Evolutionary conservation across 2,888 invertebrate species (phyloP), one percentile per base, ranked within the genome.

Genomic region (Drosophila merina): DNA sequence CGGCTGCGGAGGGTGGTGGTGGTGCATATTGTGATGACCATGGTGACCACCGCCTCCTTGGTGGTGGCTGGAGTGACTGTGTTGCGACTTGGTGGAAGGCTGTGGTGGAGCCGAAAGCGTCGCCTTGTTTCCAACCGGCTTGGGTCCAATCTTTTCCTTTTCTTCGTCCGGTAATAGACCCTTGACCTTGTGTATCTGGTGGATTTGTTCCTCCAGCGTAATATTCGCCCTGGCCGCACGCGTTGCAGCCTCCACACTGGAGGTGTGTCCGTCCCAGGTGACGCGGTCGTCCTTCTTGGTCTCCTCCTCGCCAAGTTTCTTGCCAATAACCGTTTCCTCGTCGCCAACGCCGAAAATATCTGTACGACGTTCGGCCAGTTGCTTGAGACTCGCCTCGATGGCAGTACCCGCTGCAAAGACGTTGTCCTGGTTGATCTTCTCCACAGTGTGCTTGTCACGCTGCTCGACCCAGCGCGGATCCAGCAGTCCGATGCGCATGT

Each of bases 261-360:
- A 97, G 0, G 98, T 98, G 92, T 99, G 98, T 0, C 99, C 99
- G 92, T 99, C 99, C 99, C 99, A 99, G 54, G 98, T 98, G 12
- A 98, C 97, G 84, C 96, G 94, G 90, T 97, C 97, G 88, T 97
- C 97, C 79, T 97, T 96, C 76, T 94, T 94, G 36, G 94, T 94
- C 91, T 97, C 97, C 84, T 96, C 96, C 90, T 97, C 97, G 1
- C 97, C 97, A 71, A 98, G 96, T 93, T 99, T 99, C 93, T 98
- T 98, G 93, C 99, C 99, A 90, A 99, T 99, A 26, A 97, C 97
- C 0, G 99, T 99, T 93, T 99, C 99, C 91, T 99, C 99, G 91
- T 97, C 97, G 63, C 99, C 99, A 72, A 98, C 97, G 92, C 99
- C 99, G 93, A 99, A 99, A 92, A 99, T 99, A 94, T 99, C 99